Conservation (phyloP, 2,797 vertebrate species). For the Holocentrus rufus region DNA sequence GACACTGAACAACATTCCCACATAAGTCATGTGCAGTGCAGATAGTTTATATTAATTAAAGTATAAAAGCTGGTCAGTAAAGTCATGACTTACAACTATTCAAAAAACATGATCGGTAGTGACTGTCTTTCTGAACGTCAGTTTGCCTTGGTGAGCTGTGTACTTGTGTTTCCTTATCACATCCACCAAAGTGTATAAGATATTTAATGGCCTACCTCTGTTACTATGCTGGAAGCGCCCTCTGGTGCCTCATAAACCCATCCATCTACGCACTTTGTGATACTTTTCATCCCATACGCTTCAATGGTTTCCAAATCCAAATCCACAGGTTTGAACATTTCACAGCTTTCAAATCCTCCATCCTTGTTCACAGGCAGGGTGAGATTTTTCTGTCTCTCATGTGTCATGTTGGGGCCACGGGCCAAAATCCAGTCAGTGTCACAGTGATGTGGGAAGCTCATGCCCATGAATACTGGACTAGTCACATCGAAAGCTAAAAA, state of each 20-base stretch:
- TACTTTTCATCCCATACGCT: conserved; percentile 81
- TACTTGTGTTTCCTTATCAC: too few relatives aligned
- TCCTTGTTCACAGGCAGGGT: conserved; percentile 79
- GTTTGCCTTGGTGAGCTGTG: too few relatives aligned
- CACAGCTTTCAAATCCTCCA: conserved; percentile 83
- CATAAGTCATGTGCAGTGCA: too few relatives aligned
- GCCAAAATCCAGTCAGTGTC: conserved; percentile 87
- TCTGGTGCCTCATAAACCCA: conserved; percentile 79
- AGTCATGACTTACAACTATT: too few relatives aligned
- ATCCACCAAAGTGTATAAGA: too few relatives aligned
- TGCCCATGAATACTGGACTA: conserved; percentile 85
- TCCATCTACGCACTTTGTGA: conserved; percentile 79
- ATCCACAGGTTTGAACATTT: conserved; percentile 85
- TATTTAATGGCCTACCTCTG: conserved; percentile 63
- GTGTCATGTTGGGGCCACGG: conserved; percentile 79
- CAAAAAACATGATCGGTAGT: too few relatives aligned
- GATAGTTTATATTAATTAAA: too few relatives aligned
- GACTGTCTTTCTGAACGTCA: too few relatives aligned
- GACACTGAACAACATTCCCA: too few relatives aligned
- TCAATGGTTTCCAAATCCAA: conserved; percentile 81
- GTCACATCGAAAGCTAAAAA: conserved; percentile 84
- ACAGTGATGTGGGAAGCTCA: conserved; percentile 81
- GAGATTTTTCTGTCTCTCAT: conserved; percentile 80
- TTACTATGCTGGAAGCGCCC: conserved; percentile 72
- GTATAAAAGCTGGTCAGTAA: too few relatives aligned